These are phyloP conservation scores for Pelodytes ibericus DNA, from an alignment of 2,797 vertebrate genomes.

Conservation along the genomic window DNA sequence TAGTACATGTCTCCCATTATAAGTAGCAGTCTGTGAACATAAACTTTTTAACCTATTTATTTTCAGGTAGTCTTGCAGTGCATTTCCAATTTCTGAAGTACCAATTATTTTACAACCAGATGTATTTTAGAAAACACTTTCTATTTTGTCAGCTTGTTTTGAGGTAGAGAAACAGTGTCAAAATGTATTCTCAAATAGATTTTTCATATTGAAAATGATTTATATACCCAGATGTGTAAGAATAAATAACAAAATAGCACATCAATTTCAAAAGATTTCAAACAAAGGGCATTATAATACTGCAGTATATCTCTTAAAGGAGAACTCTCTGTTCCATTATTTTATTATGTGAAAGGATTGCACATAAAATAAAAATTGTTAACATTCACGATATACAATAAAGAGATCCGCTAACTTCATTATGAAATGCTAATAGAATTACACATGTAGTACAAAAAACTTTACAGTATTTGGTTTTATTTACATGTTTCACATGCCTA, in stretches of 20 bases:
- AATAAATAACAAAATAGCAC: slow-evolving; percentile 37
- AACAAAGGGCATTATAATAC: slow-evolving; percentile 21
- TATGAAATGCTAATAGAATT: no score
- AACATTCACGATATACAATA: no score
- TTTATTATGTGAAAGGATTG: no score
- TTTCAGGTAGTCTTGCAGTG: not conserved
- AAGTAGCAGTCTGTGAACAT: no score
- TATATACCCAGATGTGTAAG: slow-evolving; percentile 12
- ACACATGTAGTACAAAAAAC: no score
- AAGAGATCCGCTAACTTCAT: no score
- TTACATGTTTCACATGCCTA: no score
- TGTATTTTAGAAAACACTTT: slow-evolving; percentile 6
- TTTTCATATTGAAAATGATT: slow-evolving; percentile 38
- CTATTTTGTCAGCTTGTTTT: slow-evolving; percentile 20
- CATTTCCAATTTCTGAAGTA: not conserved
- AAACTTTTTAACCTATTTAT: slow-evolving; percentile 3
- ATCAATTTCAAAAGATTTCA: slow-evolving; percentile 32
- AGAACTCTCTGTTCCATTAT: slow-evolving; percentile 18
- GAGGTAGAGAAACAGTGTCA: slow-evolving; percentile 11
- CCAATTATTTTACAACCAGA: slow-evolving; percentile 1
- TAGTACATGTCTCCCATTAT: no score
- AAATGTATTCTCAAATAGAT: slow-evolving; percentile 17
- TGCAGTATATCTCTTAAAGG: slow-evolving; percentile 14
- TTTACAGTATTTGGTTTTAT: no score
- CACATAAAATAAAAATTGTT: no score